These are phyloP conservation scores for Cerceris ruficornis DNA, from an alignment of 2,888 invertebrate genomes.

Conservation along the genomic window DNA sequence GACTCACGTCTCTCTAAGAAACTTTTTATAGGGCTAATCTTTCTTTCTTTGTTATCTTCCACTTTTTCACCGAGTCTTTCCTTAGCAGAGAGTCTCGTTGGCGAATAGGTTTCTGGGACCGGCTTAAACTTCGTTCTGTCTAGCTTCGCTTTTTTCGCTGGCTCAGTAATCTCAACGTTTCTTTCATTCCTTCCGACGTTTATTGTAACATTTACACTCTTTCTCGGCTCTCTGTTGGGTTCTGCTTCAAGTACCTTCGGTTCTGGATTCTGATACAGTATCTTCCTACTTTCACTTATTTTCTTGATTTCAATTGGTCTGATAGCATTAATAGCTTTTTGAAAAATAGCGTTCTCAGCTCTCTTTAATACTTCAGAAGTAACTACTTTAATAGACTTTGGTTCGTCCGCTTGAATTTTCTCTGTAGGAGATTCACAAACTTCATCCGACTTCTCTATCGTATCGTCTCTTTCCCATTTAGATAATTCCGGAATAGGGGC, in stretches of 20 bases:
- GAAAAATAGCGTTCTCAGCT: constrained; percentile 95
- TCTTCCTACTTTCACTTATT: constrained; percentile 87
- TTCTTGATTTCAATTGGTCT: constrained; percentile 90
- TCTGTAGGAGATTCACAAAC: constrained; percentile 82
- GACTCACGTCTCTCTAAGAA: constrained; percentile 84
- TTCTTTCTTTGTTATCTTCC: constrained; percentile 83
- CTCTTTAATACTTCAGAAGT: constrained; percentile 94
- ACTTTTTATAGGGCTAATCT: constrained; percentile 82
- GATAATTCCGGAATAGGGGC: constrained; percentile 91
- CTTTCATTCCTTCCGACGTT: constrained; percentile 78
- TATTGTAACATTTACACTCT: constrained; percentile 78
- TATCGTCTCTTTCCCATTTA: constrained; percentile 92
- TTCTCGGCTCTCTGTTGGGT: constrained; percentile 71
- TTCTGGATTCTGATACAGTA: constrained; percentile 84
- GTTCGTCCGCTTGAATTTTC: constrained; percentile 69
- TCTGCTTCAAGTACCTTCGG: constrained; percentile 73
- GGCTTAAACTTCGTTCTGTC: constrained; percentile 77
- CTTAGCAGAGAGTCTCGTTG: constrained; percentile 88
- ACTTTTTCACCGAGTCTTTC: constrained; percentile 91
- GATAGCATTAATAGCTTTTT: constrained; percentile 92
- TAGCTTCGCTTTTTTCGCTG: constrained; percentile 75
- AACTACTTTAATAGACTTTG: constrained; percentile 84
- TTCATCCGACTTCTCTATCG: constrained; percentile 76
- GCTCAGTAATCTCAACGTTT: constrained; percentile 78
- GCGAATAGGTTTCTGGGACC: constrained; percentile 80